These are phyloP conservation scores for Sturnus vulgaris DNA, from an alignment of 2,113 vertebrate species.

Conservation along the genomic window DNA sequence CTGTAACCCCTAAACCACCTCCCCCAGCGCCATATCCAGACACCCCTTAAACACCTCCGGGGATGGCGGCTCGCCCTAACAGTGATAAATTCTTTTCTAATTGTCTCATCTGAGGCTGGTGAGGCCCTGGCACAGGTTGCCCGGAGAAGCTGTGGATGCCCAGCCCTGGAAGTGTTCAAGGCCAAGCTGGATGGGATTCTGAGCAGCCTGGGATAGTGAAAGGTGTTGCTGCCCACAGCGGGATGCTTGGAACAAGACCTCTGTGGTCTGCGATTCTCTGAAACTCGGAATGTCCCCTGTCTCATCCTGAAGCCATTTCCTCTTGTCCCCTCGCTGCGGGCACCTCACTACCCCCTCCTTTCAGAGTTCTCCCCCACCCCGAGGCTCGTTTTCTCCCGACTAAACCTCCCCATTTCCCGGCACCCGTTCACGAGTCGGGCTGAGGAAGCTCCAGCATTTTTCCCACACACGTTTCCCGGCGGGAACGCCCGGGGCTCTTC, in stretches of 20 bases:
- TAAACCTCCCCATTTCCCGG: not conserved
- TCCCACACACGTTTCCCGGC: not conserved
- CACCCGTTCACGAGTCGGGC: rapidly evolving
- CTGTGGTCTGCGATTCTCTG: too few relatives aligned
- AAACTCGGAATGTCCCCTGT: not conserved
- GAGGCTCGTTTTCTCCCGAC: not conserved
- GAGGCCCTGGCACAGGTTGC: too few relatives aligned
- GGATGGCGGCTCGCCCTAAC: too few relatives aligned
- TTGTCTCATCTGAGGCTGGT: too few relatives aligned
- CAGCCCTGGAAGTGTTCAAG: not conserved
- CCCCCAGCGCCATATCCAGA: not conserved
- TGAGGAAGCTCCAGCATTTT: not conserved
- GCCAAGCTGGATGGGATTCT: rapidly evolving
- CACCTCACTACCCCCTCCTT: not conserved
- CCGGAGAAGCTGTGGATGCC: not conserved
- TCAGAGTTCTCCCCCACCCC: too few relatives aligned
- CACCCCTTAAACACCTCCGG: too few relatives aligned
- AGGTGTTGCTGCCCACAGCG: not conserved
- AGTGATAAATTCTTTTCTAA: too few relatives aligned
- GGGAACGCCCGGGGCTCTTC: not conserved
- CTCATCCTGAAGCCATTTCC: not conserved
- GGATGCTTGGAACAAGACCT: not conserved
- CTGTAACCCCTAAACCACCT: too few relatives aligned
- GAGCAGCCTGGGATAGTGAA: not conserved
- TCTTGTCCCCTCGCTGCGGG: not conserved